Conservation (phyloP, 2,888 invertebrate genomes). For the Netelia fuscicornis region DNA sequence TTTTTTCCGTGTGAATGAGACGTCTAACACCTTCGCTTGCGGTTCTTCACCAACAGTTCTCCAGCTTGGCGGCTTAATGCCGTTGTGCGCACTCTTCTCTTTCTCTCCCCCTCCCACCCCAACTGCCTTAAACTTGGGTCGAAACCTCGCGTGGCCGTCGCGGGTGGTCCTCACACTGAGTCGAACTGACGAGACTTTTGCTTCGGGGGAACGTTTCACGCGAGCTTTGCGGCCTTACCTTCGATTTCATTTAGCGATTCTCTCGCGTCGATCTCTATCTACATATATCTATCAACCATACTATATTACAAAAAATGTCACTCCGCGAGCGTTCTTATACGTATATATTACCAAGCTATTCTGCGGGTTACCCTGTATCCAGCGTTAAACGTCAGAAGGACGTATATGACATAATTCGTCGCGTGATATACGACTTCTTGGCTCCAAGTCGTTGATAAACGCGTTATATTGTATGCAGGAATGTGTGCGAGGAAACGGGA, state of each 20-base stretch:
- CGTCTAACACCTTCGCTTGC: constrained; percentile 65
- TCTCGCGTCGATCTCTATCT: constrained; percentile 37
- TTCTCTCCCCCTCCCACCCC: not conserved
- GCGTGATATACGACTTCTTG: not conserved
- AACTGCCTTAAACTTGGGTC: constrained; percentile 29
- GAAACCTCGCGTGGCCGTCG: constrained; percentile 63
- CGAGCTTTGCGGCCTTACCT: constrained; percentile 44
- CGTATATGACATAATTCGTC: not conserved
- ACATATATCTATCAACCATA: constrained; percentile 5
- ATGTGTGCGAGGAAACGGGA: constrained; percentile 24
- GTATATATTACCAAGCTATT: constrained; percentile 1
- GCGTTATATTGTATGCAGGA: not conserved
- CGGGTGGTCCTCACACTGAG: constrained; percentile 69
- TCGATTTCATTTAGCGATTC: constrained; percentile 64
- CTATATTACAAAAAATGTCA: constrained; percentile 32
- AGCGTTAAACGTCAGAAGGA: too few relatives aligned
- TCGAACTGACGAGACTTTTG: constrained; percentile 56
- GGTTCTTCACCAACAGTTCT: constrained; percentile 44
- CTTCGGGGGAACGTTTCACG: constrained; percentile 55
- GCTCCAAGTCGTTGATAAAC: too few relatives aligned
- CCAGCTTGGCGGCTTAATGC: constrained; percentile 55
- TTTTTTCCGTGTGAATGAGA: constrained; percentile 65
- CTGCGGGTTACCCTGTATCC: not conserved
- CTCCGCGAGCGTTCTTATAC: constrained; percentile 22
- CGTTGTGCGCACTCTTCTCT: constrained; percentile 51